phyloP scores from a whole-genome alignment of 2,113 vertebrate species.

The Balaeniceps rex region DNA sequence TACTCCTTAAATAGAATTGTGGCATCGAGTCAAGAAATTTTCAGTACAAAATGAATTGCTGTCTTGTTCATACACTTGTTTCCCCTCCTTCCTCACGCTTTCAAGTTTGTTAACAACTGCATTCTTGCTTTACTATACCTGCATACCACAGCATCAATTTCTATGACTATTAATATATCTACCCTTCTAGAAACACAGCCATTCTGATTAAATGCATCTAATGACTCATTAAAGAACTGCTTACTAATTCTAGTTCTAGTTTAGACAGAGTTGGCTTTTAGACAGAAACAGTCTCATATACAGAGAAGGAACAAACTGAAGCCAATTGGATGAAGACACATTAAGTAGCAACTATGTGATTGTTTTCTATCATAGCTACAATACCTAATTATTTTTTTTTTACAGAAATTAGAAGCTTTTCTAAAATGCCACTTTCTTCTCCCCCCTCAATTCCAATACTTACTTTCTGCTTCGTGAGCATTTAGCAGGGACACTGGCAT shows the following conservation, averaged over 20 bases:
- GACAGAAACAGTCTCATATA: neutral
- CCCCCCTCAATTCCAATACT: conserved; percentile 13
- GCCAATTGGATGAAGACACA: neutral
- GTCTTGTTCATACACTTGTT: neutral
- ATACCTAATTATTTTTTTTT: neutral
- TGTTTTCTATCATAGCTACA: neutral
- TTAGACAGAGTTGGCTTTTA: neutral
- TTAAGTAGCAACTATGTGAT: neutral
- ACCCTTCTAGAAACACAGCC: neutral
- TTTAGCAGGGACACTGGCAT: conserved; percentile 92
- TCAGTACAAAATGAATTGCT: neutral
- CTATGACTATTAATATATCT: neutral
- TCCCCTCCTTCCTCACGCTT: neutral
- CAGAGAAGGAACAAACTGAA: neutral
- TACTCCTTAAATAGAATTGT: neutral
- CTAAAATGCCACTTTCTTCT: neutral
- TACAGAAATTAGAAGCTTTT: neutral
- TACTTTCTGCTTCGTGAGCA: conserved; percentile 95
- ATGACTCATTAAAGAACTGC: neutral
- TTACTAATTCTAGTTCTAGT: neutral
- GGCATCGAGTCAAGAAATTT: neutral
- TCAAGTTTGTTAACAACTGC: neutral
- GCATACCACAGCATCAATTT: neutral
- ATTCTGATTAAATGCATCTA: neutral
- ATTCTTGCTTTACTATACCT: neutral